Conservation (phyloP, 1,140 invertebrate species). For the Tetramorium simillimum region DNA sequence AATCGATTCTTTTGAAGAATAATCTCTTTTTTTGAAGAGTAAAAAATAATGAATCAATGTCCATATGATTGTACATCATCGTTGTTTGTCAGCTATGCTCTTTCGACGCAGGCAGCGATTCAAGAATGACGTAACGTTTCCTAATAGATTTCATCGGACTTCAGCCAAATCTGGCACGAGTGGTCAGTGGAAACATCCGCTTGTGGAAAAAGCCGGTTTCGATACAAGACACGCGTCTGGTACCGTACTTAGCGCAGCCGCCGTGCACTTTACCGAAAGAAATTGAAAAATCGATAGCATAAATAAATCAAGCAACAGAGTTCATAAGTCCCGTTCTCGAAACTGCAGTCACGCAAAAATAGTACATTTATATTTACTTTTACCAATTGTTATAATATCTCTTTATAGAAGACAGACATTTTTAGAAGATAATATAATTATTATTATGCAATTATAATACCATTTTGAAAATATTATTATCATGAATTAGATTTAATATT, state of each 20-base stretch:
- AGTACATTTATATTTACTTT: neutral
- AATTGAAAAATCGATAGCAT: neutral
- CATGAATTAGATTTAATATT: neutral
- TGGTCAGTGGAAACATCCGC: conserved; percentile 32
- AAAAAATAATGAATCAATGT: neutral
- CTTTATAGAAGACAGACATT: neutral
- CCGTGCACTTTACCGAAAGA: neutral
- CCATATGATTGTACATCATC: neutral
- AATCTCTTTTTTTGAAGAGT: neutral
- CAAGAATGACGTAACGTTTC: conserved; percentile 71
- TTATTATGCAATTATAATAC: neutral
- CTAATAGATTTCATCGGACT: conserved; percentile 68
- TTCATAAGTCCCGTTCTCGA: neutral
- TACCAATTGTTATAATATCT: neutral
- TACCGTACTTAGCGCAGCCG: conserved; percentile 62
- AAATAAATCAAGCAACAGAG: neutral
- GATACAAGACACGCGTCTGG: conserved; percentile 34
- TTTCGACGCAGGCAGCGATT: conserved; percentile 53
- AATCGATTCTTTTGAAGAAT: neutral
- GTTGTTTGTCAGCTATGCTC: neutral
- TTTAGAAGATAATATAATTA: neutral
- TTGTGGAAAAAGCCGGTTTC: conserved; percentile 62
- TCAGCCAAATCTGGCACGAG: conserved; percentile 39
- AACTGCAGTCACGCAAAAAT: neutral
- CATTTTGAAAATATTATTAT: neutral